Evolutionary conservation across 2,113 vertebrate genomes (phyloP).

Genomic region (Lamprologus tigripictilis): DNA sequence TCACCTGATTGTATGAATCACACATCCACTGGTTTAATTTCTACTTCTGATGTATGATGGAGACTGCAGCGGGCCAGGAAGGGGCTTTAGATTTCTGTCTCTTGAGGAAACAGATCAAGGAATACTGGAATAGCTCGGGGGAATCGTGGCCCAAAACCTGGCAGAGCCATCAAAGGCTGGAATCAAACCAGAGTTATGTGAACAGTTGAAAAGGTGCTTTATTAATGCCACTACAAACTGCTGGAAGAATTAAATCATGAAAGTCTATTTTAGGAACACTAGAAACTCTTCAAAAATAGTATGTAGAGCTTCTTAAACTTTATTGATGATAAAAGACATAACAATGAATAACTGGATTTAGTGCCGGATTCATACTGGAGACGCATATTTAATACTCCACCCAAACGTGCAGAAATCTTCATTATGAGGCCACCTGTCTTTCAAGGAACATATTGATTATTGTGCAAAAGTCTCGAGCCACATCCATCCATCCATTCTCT

Average conservation of each 20-base stretch:
- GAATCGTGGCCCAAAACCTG: neutral
- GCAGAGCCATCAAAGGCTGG: neutral
- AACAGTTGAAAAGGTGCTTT: neutral
- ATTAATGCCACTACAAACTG: neutral
- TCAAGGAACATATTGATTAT: neutral
- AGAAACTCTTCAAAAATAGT: neutral
- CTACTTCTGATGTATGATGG: neutral
- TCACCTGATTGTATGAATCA: conserved; percentile 6
- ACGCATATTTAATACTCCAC: neutral
- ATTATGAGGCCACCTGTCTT: neutral
- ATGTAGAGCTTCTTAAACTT: neutral
- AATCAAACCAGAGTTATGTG: neutral
- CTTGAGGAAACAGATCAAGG: neutral
- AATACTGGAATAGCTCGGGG: neutral
- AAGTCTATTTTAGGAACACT: neutral
- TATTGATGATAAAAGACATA: neutral
- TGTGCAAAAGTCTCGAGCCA: neutral
- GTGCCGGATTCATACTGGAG: neutral
- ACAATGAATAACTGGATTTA: neutral
- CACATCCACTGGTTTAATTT: neutral
- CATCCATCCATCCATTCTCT: neutral
- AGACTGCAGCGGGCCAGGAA: neutral
- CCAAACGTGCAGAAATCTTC: neutral
- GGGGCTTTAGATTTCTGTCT: neutral
- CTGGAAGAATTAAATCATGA: neutral